Evolutionary conservation across 2,888 invertebrate genomes (phyloP), one percentile per base, ranked within the genome.

Genomic region (Aelia acuminata): DNA sequence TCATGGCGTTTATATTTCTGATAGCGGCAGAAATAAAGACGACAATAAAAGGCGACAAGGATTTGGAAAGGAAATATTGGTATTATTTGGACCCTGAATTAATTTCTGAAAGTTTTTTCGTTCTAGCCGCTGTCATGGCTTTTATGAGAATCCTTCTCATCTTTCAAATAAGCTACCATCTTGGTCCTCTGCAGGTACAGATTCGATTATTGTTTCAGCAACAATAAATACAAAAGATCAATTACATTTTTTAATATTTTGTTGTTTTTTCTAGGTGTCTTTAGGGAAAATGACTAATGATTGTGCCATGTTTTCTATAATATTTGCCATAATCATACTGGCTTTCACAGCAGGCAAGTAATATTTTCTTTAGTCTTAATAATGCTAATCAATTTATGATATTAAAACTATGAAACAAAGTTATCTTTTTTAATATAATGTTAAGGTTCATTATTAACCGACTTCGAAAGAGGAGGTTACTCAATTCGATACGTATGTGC

Each of bases 241-340:
- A 26, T 31, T 75, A 75, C 22, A 80, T 22, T 13, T 43, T 22
- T 39, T 80, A 5, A 43, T 22, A 22, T 39, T 80, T 87, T 87
- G 11, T 87, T 47, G 39, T 87, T 70, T n/a, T 85, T 90, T 90
- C n/a, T 94, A 95, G 93, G 94, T 95, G 88, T 94, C 95, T 1
- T 92, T 95, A 75, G 95, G 95, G 22, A 95, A 95, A 92, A 95
- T 95, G 95, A 93, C 94, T 49, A 93, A 93, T n/a, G 95, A 95
- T 91, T 94, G 95, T 90, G 93, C 93, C 39, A 94, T 94, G 91
- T 95, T 95, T 91, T 92, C 94, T 39, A 92, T 94, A 43, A 93
- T 96, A 70, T 95, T 95, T 91, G 91, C 93, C 3, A 93, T 95
- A 84, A 93, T 95, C 50, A 93, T 95, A 89, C 91, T 94, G 84